Evolutionary conservation across 2,797 vertebrate genomes (phyloP).

Genomic region (Girardinus metallicus): DNA sequence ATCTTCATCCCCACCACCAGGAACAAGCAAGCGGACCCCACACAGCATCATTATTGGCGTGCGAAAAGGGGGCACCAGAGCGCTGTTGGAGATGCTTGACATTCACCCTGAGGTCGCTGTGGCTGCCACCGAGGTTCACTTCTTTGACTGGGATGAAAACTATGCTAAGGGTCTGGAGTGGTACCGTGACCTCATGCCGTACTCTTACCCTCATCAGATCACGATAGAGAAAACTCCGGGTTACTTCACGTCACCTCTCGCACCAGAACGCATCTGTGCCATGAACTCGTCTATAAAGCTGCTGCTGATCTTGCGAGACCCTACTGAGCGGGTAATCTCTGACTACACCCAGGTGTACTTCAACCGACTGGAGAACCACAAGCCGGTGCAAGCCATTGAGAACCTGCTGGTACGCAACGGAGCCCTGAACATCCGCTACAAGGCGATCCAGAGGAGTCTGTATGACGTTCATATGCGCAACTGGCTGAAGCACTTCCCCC

Average conservation of each 20-base stretch:
- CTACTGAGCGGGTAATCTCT: conserved; percentile 91
- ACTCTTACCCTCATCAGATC: conserved; percentile 91
- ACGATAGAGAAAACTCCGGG: conserved; percentile 95
- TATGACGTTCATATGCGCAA: conserved; percentile 94
- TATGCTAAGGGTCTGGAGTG: conserved; percentile 91
- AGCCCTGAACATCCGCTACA: conserved; percentile 90
- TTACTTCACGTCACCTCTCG: conserved; percentile 91
- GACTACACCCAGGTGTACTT: conserved; percentile 97
- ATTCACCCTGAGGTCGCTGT: conserved; percentile 92
- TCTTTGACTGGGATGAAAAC: conserved; percentile 96
- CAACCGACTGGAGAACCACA: conserved; percentile 93
- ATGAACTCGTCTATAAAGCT: conserved; percentile 95
- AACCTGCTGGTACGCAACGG: conserved; percentile 92
- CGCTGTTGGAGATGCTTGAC: conserved; percentile 92
- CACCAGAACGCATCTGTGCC: conserved; percentile 89
- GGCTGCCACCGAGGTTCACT: conserved; percentile 93
- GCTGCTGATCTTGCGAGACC: conserved; percentile 91
- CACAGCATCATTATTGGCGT: conserved; percentile 94
- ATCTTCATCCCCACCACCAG: conserved; percentile 83
- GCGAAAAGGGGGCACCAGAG: conserved; percentile 92
- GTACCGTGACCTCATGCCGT: conserved; percentile 92
- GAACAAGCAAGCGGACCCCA: conserved; percentile 86
- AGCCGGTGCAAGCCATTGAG: conserved; percentile 93
- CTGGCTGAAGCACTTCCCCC: conserved; percentile 91
- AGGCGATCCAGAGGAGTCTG: conserved; percentile 93